A percentile compares a stretch with the other conserved stretches of the same genome.
Evolutionary conservation across 2,888 invertebrate species (phyloP).

Genomic region (Melieria crassipennis): DNA sequence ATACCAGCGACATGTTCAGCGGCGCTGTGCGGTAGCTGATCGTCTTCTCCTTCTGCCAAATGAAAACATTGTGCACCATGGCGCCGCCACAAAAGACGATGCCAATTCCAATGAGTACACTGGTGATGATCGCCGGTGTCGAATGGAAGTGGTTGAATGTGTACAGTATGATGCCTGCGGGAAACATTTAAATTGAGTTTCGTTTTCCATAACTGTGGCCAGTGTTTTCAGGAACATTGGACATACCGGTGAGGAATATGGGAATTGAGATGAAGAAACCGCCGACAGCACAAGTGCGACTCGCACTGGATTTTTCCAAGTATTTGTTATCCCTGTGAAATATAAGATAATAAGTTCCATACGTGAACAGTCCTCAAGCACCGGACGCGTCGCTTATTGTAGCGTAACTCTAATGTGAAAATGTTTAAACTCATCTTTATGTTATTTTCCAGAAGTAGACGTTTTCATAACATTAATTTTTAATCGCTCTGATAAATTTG

Average conservation of each 20-base stretch:
- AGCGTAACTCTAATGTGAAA: too few species aligned
- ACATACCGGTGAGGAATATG: conserved; percentile 85
- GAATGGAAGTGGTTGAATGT: conserved; percentile 93
- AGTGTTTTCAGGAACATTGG: too few species aligned
- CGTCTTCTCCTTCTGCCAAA: conserved; percentile 92
- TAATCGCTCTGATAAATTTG: too few species aligned
- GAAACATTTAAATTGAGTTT: neutral
- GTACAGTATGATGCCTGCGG: conserved; percentile 87
- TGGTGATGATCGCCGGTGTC: conserved; percentile 90
- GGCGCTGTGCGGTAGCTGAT: conserved; percentile 73
- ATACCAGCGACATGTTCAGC: conserved; percentile 50
- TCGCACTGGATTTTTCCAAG: conserved; percentile 90
- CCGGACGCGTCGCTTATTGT: too few species aligned
- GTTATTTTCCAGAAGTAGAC: too few species aligned
- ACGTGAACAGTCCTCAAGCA: too few species aligned
- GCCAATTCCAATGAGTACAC: conserved; percentile 89
- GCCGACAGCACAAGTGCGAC: conserved; percentile 89
- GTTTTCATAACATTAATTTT: too few species aligned
- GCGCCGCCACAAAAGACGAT: conserved; percentile 92
- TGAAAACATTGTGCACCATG: conserved; percentile 93
- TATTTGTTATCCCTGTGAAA: conserved; percentile 88
- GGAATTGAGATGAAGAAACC: conserved; percentile 96
- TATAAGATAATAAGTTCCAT: neutral
- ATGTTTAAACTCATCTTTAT: too few species aligned
- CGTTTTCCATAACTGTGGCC: too few species aligned